Evolutionary conservation across 1,140 invertebrate species (phyloP), one percentile per base, ranked within the genome.

Genomic region (Cryptotermes secundus): DNA sequence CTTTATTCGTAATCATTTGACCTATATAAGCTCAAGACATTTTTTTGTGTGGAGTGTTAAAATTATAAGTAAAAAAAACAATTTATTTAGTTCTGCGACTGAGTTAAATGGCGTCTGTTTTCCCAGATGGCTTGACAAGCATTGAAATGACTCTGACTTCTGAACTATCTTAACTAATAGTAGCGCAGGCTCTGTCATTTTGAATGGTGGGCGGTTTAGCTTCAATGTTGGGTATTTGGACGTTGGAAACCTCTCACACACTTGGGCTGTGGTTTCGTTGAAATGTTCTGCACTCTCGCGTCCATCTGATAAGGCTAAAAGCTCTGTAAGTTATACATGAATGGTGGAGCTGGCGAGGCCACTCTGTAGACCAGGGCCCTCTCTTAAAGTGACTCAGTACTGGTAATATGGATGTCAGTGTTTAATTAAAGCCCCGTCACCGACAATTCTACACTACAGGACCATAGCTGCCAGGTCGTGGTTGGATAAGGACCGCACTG

Each of bases 261-360:
- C 59, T 31, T 26, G 26, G 16, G 6, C 59, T 65, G 59, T 10
- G 26, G 59, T 31, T 72, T 72, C 9, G n/a, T 16, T 49, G 16
- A 49, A 49, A 49, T 16, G 45, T 49, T 49, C 26, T 72, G 59
- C 59, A 72, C 59, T 72, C 59, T 31, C 2, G 59, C 59, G 2
- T 72, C 59, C 59, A 72, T 72, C 59, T 72, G 59, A 72, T 72
- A 72, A 72, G 59, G 59, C 59, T 72, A 72, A 72, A 31, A 72
- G 59, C 59, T 31, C 26, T 31, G 59, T 72, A 72, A 72, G 59
- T 72, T 72, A 72, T 72, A 72, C 59, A 72, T 72, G n/a, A 72
- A 72, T 72, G 31, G 59, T 65, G 26, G 59, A n/a, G 9, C 26
- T 72, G 59, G n/a, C n/a, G n/a, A 72, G 59, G 6, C 12, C 10